Evolutionary conservation across 2,888 invertebrate species (phyloP).

Genomic region (Abrostola tripartita): DNA sequence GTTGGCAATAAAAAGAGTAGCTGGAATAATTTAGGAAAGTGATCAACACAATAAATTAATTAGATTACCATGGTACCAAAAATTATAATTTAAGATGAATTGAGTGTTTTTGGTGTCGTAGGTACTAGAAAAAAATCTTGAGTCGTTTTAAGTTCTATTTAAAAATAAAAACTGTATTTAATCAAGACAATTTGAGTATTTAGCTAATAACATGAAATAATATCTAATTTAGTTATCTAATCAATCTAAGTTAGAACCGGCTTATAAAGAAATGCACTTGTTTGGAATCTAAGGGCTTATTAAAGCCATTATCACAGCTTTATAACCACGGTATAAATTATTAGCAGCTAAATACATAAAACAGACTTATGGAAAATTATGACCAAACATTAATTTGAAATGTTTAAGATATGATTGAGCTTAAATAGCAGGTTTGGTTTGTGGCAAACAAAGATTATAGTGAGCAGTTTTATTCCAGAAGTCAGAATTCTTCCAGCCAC

Average conservation of each 20-base stretch:
- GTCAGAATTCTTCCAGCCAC: conserved; percentile 97
- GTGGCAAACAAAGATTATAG: conserved; percentile 99
- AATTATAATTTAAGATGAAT: neutral
- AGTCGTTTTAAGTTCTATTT: too few relatives aligned
- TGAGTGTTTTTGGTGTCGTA: neutral
- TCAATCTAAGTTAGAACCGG: conserved; percentile 2
- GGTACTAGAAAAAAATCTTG: neutral
- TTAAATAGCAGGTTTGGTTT: conserved; percentile 80
- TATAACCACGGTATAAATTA: conserved; percentile 26
- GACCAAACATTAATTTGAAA: conserved; percentile 24
- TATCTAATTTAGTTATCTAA: conserved; percentile 17
- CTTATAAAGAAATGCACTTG: conserved; percentile 40
- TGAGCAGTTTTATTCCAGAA: conserved; percentile 99
- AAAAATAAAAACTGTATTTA: too few relatives aligned
- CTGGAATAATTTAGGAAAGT: neutral
- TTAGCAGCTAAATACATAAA: conserved; percentile 21
- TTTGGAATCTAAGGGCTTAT: conserved; percentile 39
- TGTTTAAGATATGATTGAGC: conserved; percentile 21
- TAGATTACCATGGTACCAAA: neutral
- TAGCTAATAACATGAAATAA: neutral
- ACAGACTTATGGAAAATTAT: conserved; percentile 28
- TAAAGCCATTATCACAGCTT: conserved; percentile 50
- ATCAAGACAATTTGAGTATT: too few relatives aligned
- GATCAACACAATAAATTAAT: neutral
- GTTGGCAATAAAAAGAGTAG: neutral